Evolutionary conservation across 2,888 invertebrate species (phyloP).

Genomic region (Allophyes oxyacanthae): DNA sequence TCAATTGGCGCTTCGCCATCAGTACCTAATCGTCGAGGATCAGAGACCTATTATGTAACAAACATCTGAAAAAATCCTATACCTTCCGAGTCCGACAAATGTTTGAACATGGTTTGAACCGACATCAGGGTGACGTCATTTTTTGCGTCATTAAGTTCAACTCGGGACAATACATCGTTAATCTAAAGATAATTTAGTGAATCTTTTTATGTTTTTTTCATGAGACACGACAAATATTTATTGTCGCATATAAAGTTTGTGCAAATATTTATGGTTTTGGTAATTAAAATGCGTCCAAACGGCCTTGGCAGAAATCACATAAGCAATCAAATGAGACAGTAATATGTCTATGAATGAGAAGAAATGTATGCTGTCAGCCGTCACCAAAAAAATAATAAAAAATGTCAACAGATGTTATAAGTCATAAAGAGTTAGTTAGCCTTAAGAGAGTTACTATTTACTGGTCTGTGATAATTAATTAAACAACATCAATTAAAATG

Average conservation of each 20-base stretch:
- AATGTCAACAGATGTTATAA: background rate
- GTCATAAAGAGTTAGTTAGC: conserved; percentile 23
- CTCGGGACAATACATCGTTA: conserved; percentile 46
- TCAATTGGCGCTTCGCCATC: conserved; percentile 51
- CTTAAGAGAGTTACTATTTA: conserved; percentile 30
- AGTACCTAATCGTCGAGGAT: conserved; percentile 38
- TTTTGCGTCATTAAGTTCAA: conserved; percentile 33
- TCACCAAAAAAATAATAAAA: background rate
- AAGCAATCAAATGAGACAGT: background rate
- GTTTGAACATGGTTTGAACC: conserved; percentile 21
- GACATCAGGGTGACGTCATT: conserved; percentile 43
- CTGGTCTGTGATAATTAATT: conserved; percentile 37
- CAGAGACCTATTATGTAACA: conserved; percentile 45
- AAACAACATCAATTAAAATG: conserved; percentile 48
- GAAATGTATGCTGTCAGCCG: background rate
- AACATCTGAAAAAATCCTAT: conserved; percentile 25
- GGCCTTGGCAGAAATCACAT: conserved; percentile 8
- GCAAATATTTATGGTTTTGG: conserved; percentile 14
- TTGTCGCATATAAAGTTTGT: conserved; percentile 12
- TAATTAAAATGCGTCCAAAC: conserved; percentile 29
- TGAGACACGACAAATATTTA: conserved; percentile 29
- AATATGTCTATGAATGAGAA: too few relatives aligned
- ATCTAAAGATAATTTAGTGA: conserved; percentile 38
- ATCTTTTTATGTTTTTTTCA: conserved; percentile 35
- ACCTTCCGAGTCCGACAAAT: conserved; percentile 28